These are phyloP conservation scores for Stenotaenia linearis DNA, from an alignment of 2,888 invertebrate genomes.

Conservation along the genomic window DNA sequence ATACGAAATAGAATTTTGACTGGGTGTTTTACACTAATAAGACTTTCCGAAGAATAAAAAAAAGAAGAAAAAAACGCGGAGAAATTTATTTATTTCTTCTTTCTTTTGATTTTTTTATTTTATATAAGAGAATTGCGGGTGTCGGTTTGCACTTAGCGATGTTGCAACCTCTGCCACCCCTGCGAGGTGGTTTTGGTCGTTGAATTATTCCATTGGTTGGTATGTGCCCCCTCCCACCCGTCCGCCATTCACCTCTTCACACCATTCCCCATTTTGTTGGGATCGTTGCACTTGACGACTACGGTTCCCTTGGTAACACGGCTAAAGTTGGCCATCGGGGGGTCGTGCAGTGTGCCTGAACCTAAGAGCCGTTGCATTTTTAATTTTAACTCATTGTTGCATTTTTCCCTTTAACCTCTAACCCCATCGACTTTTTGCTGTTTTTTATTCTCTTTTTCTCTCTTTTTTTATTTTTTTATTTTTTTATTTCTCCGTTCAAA, in stretches of 20 bases:
- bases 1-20: too few relatives aligned
- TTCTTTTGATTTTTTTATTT: neutral
- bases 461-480: neutral
- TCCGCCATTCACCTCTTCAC: conserved; percentile 21
- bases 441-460: neutral
- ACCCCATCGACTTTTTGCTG: neutral
- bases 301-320: conserved; percentile 21
- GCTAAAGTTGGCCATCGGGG: conserved; percentile 20
- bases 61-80: too few relatives aligned
- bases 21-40: too few relatives aligned
- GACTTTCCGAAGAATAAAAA: too few relatives aligned
- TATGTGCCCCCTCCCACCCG: neutral
- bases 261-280: conserved; percentile 24
- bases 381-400: conserved; percentile 7
- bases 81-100: neutral
- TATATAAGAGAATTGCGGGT: neutral
- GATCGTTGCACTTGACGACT: conserved; percentile 26
- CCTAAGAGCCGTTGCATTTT: conserved; percentile 5
- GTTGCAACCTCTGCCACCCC: conserved; percentile 12
- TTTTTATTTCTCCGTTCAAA: neutral
- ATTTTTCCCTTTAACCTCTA: neutral
- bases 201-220: conserved; percentile 22
- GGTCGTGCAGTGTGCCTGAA: conserved; percentile 13
- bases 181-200: conserved; percentile 21
- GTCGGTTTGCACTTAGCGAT: neutral